phyloP scores from a whole-genome alignment of 2,888 invertebrate species.

The Scaeva pyrastri region DNA sequence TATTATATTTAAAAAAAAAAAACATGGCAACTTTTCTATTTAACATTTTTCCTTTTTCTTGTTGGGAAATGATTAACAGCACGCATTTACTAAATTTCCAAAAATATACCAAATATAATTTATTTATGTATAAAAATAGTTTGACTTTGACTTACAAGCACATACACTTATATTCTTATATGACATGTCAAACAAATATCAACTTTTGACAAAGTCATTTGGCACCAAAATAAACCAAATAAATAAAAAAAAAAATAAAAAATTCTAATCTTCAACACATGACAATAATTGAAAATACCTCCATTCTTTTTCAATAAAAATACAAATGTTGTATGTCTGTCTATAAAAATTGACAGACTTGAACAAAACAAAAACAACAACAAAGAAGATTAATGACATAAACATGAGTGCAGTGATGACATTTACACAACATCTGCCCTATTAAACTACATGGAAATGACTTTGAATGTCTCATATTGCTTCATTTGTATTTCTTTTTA shows the following conservation, averaged over 20 bases:
- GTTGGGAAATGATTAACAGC: too few species aligned
- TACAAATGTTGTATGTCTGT: too few species aligned
- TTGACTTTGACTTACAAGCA: not conserved
- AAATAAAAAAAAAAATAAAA: not conserved
- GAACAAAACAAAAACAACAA: not conserved
- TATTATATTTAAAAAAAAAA: too few species aligned
- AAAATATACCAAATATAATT: too few species aligned
- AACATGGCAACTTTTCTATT: too few species aligned
- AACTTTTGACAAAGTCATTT: slow-evolving; percentile 36
- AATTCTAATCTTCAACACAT: slow-evolving; percentile 31
- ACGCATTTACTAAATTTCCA: too few species aligned
- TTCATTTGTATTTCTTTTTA: slow-evolving; percentile 47
- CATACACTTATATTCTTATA: not conserved
- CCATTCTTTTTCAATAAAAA: not conserved
- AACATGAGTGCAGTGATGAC: slow-evolving; percentile 57
- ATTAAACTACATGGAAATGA: not conserved
- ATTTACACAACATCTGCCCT: slow-evolving; percentile 67
- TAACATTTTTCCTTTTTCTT: too few species aligned
- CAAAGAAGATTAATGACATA: slow-evolving; percentile 63
- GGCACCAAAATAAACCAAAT: slow-evolving; percentile 7
- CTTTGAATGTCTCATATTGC: slow-evolving; percentile 29
- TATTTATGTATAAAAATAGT: too few species aligned
- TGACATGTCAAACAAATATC: slow-evolving; percentile 35
- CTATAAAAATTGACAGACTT: slow-evolving; percentile 9
- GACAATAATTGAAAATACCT: slow-evolving; percentile 20